These are phyloP conservation scores for Melanotaenia pygmaea DNA, from an alignment of 2,797 vertebrate genomes.

Conservation along the genomic window DNA sequence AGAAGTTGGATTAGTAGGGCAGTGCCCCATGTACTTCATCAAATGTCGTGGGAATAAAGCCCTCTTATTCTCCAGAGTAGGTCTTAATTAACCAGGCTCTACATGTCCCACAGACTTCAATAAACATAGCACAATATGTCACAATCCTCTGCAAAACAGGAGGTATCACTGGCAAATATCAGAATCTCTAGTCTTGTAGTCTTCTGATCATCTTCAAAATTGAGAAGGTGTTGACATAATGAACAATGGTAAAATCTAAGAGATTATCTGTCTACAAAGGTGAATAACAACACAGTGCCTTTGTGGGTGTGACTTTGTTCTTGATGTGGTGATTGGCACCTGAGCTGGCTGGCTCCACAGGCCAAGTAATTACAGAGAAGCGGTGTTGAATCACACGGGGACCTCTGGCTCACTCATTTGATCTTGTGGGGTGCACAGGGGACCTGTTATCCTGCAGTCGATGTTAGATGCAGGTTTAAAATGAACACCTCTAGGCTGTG, in stretches of 20 bases:
- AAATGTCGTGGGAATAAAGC: constrained; percentile 68
- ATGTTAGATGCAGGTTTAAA: constrained; percentile 60
- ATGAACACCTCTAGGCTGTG: constrained; percentile 55
- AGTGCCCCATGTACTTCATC: constrained; percentile 53
- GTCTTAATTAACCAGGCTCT: constrained; percentile 78
- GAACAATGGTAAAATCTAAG: constrained; percentile 39
- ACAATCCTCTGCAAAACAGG: constrained; percentile 47
- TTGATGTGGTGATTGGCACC: constrained; percentile 59
- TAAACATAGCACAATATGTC: constrained; percentile 52
- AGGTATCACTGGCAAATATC: constrained; percentile 44
- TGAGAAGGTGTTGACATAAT: constrained; percentile 54
- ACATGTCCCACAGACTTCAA: constrained; percentile 53
- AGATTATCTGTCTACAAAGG: constrained; percentile 44
- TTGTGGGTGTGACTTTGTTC: constrained; percentile 52
- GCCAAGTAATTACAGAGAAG: constrained; percentile 70
- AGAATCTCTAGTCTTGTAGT: constrained; percentile 32
- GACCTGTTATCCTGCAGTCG: constrained; percentile 56
- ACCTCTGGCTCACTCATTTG: constrained; percentile 64
- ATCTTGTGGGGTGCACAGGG: constrained; percentile 50
- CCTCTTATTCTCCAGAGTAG: constrained; percentile 51
- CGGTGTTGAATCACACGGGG: constrained; percentile 66
- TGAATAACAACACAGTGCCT: constrained; percentile 55
- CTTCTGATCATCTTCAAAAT: constrained; percentile 22
- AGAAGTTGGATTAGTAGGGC: constrained; percentile 63
- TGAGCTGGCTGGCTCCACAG: constrained; percentile 47